phyloP scores from a whole-genome alignment of 2,888 invertebrate genomes.

The Achlya flavicornis region DNA sequence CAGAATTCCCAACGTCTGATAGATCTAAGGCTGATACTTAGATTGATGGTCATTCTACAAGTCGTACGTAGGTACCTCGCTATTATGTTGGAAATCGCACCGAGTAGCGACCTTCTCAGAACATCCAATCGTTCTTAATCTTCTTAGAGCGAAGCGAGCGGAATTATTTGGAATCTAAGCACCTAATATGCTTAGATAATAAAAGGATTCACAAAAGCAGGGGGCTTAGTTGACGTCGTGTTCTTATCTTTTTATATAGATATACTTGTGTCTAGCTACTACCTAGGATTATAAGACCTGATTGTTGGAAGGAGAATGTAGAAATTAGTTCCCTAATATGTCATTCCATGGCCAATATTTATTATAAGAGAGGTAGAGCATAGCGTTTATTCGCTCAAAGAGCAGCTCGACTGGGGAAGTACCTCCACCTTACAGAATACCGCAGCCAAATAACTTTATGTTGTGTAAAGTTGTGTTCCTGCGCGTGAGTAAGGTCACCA shows the following conservation, averaged over 20 bases:
- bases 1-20: conserved; percentile 45
- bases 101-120: conserved; percentile 67
- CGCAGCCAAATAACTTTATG: too few relatives aligned
- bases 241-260: conserved; percentile 19
- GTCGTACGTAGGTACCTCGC: conserved; percentile 49
- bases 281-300: not conserved
- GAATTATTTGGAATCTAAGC: conserved; percentile 78
- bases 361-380: too few relatives aligned
- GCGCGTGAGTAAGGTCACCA: too few relatives aligned
- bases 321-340: not conserved
- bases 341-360: too few relatives aligned
- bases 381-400: too few relatives aligned
- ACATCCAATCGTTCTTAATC: conserved; percentile 82
- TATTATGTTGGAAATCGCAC: conserved; percentile 62
- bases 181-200: conserved; percentile 78
- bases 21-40: conserved; percentile 57
- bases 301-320: not conserved
- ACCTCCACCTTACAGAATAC: too few relatives aligned
- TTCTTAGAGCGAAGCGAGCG: conserved; percentile 73
- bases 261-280: not conserved
- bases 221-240: conserved; percentile 29
- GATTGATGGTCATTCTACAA: conserved; percentile 72
- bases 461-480: too few relatives aligned
- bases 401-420: too few relatives aligned
- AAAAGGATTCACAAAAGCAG: conserved; percentile 72